A percentile compares a stretch with the other conserved stretches of the same genome.
Conservation (phyloP, 2,888 invertebrate genomes). For the Abscondita cerata region DNA sequence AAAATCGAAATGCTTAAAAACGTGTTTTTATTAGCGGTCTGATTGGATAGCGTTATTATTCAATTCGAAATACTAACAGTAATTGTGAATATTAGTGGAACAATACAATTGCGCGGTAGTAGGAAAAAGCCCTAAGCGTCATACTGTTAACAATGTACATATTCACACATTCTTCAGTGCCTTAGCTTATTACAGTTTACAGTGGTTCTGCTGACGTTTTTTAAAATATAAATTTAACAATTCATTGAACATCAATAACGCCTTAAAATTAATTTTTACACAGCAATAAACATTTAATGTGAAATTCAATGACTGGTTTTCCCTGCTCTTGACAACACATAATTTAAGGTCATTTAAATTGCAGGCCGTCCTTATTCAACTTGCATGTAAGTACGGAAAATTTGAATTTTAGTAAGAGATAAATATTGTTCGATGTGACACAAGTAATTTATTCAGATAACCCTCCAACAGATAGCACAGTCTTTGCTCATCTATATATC, state of each 20-base stretch:
- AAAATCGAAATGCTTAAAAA: no score
- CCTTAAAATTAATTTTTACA: conserved; percentile 2
- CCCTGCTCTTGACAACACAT: neutral
- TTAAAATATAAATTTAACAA: no score
- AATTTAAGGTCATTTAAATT: conserved; percentile 3
- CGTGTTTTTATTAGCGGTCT: no score
- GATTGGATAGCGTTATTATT: no score
- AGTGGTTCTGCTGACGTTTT: no score
- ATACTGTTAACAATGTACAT: no score
- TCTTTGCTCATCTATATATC: conserved; percentile 7
- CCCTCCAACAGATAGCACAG: conserved; percentile 12
- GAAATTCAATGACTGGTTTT: conserved; percentile 12
- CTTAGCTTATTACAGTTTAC: no score
- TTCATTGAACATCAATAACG: neutral
- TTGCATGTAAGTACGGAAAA: neutral
- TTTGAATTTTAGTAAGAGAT: neutral
- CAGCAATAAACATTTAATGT: neutral
- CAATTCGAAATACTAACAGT: no score
- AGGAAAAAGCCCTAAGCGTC: no score
- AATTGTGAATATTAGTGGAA: no score
- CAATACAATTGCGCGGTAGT: no score
- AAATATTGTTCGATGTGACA: neutral
- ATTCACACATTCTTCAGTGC: no score
- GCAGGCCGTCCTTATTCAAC: neutral
- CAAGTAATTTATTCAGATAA: conserved; percentile 17